phyloP scores from a whole-genome alignment of 2,113 vertebrate species.

The Oryzias javanicus region DNA sequence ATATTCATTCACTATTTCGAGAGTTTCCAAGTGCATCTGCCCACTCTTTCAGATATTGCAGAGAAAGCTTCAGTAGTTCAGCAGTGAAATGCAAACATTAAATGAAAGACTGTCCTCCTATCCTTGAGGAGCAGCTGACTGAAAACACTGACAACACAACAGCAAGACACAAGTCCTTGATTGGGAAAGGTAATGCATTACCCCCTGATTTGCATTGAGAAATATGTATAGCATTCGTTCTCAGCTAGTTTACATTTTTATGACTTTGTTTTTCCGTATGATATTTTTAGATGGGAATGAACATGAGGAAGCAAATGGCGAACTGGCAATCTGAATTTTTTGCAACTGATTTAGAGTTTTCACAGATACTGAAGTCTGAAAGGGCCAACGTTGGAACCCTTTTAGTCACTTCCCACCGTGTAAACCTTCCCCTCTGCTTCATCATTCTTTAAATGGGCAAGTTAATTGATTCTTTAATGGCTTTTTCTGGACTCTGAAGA shows the following conservation, averaged over 20 bases:
- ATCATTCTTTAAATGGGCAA: slow-evolving; percentile 58
- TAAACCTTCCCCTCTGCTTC: slow-evolving; percentile 52
- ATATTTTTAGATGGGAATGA: neutral
- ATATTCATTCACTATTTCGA: slow-evolving; percentile 46
- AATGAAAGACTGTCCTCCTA: slow-evolving; percentile 20
- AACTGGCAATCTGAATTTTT: slow-evolving; percentile 13
- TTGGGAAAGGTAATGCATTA: slow-evolving; percentile 20
- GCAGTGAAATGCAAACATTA: slow-evolving; percentile 51
- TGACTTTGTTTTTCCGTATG: slow-evolving; percentile 15
- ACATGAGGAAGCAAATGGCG: neutral
- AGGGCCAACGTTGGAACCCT: slow-evolving; percentile 16
- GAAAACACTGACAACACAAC: slow-evolving; percentile 36
- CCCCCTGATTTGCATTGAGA: slow-evolving; percentile 28
- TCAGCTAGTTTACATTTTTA: slow-evolving; percentile 18
- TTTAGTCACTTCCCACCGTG: slow-evolving; percentile 33
- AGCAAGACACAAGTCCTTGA: slow-evolving; percentile 34
- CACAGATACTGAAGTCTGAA: slow-evolving; percentile 21
- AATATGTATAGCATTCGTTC: slow-evolving; percentile 28
- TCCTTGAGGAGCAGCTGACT: slow-evolving; percentile 26
- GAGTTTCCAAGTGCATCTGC: slow-evolving; percentile 21
- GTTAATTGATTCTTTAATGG: slow-evolving; percentile 64
- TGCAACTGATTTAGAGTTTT: slow-evolving; percentile 18
- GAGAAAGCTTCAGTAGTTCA: slow-evolving; percentile 28
- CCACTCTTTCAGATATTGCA: slow-evolving; percentile 32
- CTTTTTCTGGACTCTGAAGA: slow-evolving; percentile 39